These are phyloP conservation scores for Pterobdella sp. DNA, from an alignment of 2,888 invertebrate genomes.

Conservation along the genomic window DNA sequence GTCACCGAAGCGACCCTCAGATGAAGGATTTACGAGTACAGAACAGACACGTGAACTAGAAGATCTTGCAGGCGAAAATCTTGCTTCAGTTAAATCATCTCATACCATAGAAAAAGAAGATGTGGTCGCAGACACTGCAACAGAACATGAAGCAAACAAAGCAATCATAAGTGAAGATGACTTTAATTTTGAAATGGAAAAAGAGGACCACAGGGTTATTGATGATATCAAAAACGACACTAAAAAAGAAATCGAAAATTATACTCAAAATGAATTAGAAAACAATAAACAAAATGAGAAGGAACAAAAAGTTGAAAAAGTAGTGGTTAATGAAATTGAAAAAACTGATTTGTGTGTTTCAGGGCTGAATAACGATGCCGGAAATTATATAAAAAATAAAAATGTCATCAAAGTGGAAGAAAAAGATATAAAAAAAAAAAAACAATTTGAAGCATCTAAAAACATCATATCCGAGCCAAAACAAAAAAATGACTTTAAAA, in stretches of 20 bases:
- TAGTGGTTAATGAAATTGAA: neutral
- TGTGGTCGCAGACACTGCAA: neutral
- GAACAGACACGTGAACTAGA: too few relatives aligned
- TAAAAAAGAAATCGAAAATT: neutral
- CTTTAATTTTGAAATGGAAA: constrained; percentile 17
- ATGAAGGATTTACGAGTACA: too few relatives aligned
- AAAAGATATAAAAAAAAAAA: neutral
- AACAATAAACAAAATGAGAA: neutral
- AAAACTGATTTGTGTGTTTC: neutral
- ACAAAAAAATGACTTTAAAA: neutral
- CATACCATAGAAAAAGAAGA: neutral
- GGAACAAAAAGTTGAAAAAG: neutral
- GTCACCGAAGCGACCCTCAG: neutral
- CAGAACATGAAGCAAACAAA: neutral
- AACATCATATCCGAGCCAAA: neutral
- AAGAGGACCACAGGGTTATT: neutral
- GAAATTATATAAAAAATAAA: neutral
- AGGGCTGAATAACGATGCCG: neutral
- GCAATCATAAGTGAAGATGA: constrained; percentile 24
- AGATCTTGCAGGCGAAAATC: too few relatives aligned
- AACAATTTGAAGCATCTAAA: neutral
- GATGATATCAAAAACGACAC: neutral
- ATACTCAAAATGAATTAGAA: neutral
- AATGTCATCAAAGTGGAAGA: neutral
- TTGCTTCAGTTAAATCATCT: too few relatives aligned